These are phyloP conservation scores for Limnephilus marmoratus DNA, from an alignment of 2,888 invertebrate species.

Conservation along the genomic window DNA sequence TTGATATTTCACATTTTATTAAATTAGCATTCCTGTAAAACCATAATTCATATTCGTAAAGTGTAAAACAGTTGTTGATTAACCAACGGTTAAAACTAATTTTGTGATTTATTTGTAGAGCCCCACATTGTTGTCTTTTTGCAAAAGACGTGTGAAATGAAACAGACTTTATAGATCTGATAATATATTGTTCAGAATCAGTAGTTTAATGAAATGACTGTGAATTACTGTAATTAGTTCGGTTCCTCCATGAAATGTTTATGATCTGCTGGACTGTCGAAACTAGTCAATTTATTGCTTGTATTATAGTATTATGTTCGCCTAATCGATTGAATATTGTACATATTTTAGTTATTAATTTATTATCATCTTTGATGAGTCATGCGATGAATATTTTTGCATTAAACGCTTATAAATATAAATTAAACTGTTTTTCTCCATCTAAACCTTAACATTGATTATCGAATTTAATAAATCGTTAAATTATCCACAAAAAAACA, in stretches of 20 bases:
- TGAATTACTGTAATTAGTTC: conserved; percentile 43
- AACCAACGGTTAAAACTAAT: background rate
- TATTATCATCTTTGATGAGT: conserved; percentile 62
- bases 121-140: background rate
- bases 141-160: background rate
- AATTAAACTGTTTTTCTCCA: conserved; percentile 35
- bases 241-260: conserved; percentile 52
- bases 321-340: conserved; percentile 43
- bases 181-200: background rate
- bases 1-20: background rate
- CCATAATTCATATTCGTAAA: background rate
- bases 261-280: conserved; percentile 63
- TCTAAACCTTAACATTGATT: background rate
- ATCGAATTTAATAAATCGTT: background rate
- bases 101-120: background rate
- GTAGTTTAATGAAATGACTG: conserved; percentile 32
- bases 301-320: conserved; percentile 48
- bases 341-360: conserved; percentile 62
- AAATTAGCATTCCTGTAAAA: background rate
- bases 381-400: conserved; percentile 65
- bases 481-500: background rate
- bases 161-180: background rate
- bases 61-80: background rate
- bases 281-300: conserved; percentile 64
- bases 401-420: conserved; percentile 66